These are phyloP conservation scores for Alexandromys fortis DNA, from an alignment of 2,113 vertebrate genomes.

Conservation along the genomic window DNA sequence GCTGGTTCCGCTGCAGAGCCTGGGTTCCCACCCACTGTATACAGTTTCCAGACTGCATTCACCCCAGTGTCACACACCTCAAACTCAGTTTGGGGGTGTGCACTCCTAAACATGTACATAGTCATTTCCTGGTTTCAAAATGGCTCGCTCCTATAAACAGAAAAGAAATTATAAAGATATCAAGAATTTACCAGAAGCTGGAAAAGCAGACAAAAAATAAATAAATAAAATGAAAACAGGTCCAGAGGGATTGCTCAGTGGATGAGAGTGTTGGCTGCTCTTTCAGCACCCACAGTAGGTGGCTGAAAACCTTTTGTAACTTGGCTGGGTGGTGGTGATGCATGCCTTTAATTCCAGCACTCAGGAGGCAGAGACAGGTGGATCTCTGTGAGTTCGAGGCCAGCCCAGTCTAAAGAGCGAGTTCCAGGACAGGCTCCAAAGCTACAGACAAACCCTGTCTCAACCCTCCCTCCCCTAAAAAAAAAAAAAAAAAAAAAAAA, in stretches of 20 bases:
- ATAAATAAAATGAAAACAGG: neutral
- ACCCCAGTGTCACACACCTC: neutral
- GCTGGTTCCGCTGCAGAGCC: neutral
- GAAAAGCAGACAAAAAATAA: constrained; percentile 7
- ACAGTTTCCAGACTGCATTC: neutral
- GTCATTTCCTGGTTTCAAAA: neutral
- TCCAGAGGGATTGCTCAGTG: neutral
- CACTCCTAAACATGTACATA: neutral
- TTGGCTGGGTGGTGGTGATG: too few species aligned
- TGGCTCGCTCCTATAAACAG: neutral
- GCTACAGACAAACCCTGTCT: too few species aligned
- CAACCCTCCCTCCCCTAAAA: too few species aligned
- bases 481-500: too few species aligned
- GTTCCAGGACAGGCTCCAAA: too few species aligned
- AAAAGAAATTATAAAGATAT: neutral
- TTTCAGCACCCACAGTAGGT: neutral
- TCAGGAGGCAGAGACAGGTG: too few species aligned
- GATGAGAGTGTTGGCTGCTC: neutral
- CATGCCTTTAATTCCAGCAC: too few species aligned
- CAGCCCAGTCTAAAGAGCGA: too few species aligned
- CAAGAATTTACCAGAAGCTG: neutral
- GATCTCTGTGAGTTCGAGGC: too few species aligned
- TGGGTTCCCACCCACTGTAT: neutral
- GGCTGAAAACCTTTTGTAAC: neutral
- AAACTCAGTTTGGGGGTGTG: neutral